A percentile compares a stretch with the other conserved stretches of the same genome.
phyloP scores from a whole-genome alignment of 2,113 vertebrate genomes.

The Pollimyrus isidori region DNA sequence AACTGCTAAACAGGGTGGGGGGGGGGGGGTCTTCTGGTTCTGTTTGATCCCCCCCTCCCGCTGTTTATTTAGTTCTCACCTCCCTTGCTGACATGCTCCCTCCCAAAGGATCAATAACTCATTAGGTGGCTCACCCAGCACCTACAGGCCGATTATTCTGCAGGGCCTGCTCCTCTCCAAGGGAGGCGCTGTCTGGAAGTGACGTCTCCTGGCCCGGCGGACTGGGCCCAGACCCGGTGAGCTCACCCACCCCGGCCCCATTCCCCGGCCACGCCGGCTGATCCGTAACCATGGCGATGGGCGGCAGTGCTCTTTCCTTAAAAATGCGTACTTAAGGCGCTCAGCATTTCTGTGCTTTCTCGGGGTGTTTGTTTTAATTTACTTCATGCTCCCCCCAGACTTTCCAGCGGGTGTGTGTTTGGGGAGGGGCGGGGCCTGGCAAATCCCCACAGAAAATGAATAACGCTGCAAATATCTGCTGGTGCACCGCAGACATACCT shows the following conservation, averaged over 20 bases:
- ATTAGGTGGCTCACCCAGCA: slow-evolving; percentile 37
- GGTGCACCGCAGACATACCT: neutral
- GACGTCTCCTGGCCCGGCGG: neutral
- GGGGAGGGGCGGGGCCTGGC: slow-evolving; percentile 9
- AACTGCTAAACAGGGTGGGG: neutral
- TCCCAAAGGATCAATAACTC: slow-evolving; percentile 42
- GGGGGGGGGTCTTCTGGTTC: too few relatives aligned
- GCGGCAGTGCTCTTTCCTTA: slow-evolving; percentile 35
- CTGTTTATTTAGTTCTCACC: slow-evolving; percentile 40
- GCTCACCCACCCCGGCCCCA: slow-evolving; percentile 20
- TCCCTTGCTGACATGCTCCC: slow-evolving; percentile 23
- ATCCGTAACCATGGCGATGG: slow-evolving; percentile 32
- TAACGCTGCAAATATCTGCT: neutral
- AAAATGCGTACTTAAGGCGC: slow-evolving; percentile 42
- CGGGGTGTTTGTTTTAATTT: slow-evolving; percentile 50
- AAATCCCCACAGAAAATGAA: neutral
- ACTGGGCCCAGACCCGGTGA: slow-evolving; percentile 28
- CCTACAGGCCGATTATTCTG: slow-evolving; percentile 34
- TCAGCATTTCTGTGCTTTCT: slow-evolving; percentile 50
- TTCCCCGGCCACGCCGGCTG: slow-evolving; percentile 39
- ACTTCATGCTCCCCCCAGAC: slow-evolving; percentile 30
- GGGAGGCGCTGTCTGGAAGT: neutral
- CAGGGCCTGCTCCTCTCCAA: neutral
- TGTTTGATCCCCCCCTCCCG: slow-evolving; percentile 1
- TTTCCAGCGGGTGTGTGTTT: slow-evolving; percentile 4